phyloP scores from a whole-genome alignment of 2,113 vertebrate species.

The Tetrao urogallus region DNA sequence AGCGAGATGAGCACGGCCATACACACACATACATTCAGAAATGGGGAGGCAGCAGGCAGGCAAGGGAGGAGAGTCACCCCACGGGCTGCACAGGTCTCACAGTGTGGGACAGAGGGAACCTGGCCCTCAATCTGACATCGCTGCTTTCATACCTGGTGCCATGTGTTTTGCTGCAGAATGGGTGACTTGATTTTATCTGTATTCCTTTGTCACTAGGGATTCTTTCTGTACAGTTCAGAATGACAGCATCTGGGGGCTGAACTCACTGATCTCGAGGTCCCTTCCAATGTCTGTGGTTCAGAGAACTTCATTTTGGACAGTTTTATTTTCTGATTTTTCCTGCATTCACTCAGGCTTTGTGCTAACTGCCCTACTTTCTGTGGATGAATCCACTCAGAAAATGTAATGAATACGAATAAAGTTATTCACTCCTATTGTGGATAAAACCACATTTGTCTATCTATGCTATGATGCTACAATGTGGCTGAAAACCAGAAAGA shows the following conservation, averaged over 20 bases:
- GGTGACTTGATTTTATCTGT: background rate
- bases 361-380: background rate
- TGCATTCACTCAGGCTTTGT: background rate
- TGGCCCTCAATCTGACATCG: background rate
- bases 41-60: background rate
- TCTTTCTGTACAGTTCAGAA: slow-evolving; percentile 2
- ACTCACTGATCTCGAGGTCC: too few relatives aligned
- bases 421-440: background rate
- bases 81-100: background rate
- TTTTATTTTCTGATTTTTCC: background rate
- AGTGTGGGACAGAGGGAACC: background rate
- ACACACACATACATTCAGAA: background rate
- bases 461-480: background rate
- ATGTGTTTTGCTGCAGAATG: background rate
- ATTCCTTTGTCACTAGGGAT: background rate
- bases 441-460: background rate
- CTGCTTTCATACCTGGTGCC: slow-evolving; percentile 1
- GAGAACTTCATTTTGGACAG: background rate
- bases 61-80: background rate
- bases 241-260: background rate
- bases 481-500: background rate
- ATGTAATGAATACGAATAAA: background rate
- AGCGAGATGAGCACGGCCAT: background rate
- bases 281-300: too few relatives aligned
- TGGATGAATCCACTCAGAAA: background rate